Evolutionary conservation across 2,888 invertebrate species (phyloP).

Genomic region (Lapara coniferarum): DNA sequence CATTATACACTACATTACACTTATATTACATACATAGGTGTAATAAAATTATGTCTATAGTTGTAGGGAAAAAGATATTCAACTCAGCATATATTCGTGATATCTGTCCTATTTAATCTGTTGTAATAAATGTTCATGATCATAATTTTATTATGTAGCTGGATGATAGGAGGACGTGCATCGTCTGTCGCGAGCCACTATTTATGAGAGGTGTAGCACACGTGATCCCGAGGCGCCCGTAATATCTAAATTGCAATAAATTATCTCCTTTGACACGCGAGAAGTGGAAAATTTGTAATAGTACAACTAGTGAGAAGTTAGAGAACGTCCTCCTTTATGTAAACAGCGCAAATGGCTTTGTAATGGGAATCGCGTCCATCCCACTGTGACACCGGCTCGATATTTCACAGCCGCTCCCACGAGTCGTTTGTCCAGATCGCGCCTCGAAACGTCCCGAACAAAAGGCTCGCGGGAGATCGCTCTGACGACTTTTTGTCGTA

Average conservation of each 20-base stretch:
- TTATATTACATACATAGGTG: too few relatives aligned
- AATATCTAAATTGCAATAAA: conserved; percentile 79
- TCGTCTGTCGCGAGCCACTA: conserved; percentile 59
- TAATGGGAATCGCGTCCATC: conserved; percentile 73
- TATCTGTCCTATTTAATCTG: conserved; percentile 49
- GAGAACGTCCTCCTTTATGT: conserved; percentile 69
- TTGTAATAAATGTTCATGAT: conserved; percentile 65
- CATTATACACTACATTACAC: too few relatives aligned
- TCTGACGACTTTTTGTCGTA: conserved; percentile 78
- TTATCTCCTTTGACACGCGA: conserved; percentile 76
- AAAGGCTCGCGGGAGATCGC: conserved; percentile 78
- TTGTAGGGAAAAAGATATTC: background rate
- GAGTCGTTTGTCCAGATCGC: conserved; percentile 77
- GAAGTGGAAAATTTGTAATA: conserved; percentile 78
- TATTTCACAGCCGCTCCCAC: conserved; percentile 75
- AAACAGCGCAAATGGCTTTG: conserved; percentile 77
- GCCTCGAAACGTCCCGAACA: conserved; percentile 67
- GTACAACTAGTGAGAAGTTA: conserved; percentile 59
- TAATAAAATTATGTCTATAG: too few relatives aligned
- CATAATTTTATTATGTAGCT: conserved; percentile 70
- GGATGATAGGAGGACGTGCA: conserved; percentile 62
- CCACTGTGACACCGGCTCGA: conserved; percentile 69
- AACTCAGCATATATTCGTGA: conserved; percentile 50
- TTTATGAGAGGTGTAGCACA: conserved; percentile 69
- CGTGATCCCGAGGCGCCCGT: conserved; percentile 64